phyloP scores from a whole-genome alignment of 2,888 invertebrate genomes.

The Doris montereyensis region DNA sequence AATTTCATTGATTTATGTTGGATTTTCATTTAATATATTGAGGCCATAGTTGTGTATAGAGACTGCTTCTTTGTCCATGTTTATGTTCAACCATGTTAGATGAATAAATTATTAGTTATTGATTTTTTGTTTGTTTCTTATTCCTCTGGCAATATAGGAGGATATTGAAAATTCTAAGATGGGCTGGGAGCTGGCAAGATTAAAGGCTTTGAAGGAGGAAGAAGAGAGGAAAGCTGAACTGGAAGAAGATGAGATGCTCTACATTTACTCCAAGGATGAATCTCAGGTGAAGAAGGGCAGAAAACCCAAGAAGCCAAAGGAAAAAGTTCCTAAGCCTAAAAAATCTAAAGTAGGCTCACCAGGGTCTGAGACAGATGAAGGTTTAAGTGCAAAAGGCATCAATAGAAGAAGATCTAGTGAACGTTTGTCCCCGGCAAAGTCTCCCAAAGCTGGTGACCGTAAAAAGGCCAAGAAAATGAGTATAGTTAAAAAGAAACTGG shows the following conservation, averaged over 20 bases:
- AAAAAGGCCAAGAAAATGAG: too few relatives aligned
- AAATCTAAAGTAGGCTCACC: not conserved
- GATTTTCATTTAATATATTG: too few relatives aligned
- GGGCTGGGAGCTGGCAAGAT: conserved; percentile 89
- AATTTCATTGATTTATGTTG: too few relatives aligned
- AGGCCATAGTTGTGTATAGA: too few relatives aligned
- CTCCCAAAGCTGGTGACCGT: too few relatives aligned
- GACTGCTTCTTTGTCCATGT: too few relatives aligned
- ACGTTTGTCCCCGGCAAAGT: conserved; percentile 26
- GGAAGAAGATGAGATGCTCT: conserved; percentile 77
- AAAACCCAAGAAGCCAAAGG: conserved; percentile 28
- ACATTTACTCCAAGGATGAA: conserved; percentile 85
- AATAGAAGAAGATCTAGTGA: conserved; percentile 22
- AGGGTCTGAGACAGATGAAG: conserved; percentile 38
- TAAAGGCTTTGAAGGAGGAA: conserved; percentile 75
- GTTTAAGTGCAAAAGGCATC: not conserved
- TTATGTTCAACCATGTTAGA: too few relatives aligned
- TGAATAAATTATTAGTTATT: too few relatives aligned
- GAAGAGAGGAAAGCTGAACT: conserved; percentile 71
- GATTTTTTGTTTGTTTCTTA: not conserved
- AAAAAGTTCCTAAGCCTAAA: conserved; percentile 1
- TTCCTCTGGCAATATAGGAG: too few relatives aligned
- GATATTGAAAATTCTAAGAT: conserved; percentile 82
- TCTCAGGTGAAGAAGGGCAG: conserved; percentile 81
- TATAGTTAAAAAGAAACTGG: too few relatives aligned